Conservation (phyloP, 2,113 vertebrate genomes). For the Electrona antarctica region DNA sequence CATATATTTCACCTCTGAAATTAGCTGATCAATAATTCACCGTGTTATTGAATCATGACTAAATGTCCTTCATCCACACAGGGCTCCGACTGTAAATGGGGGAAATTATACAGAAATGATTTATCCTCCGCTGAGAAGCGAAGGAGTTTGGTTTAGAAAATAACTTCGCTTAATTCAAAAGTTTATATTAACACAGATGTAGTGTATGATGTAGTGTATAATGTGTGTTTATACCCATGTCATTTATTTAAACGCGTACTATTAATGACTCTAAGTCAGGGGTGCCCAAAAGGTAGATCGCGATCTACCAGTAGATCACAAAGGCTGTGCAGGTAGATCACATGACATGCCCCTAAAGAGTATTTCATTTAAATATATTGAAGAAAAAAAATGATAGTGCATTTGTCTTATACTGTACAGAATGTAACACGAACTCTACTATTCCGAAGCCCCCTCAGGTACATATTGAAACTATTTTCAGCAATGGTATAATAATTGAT, state of each 20-base stretch:
- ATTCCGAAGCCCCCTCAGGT: no score
- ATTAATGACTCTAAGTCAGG: no score
- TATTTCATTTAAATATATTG: no score
- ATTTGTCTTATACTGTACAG: no score
- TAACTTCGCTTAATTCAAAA: background rate
- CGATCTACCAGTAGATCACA: no score
- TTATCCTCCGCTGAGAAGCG: conserved; percentile 25
- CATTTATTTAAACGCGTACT: background rate
- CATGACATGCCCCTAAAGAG: no score
- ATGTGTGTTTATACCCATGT: conserved; percentile 1
- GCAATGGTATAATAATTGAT: no score
- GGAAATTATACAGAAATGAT: conserved; percentile 51
- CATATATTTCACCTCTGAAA: conserved; percentile 74
- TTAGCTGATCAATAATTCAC: conserved; percentile 78
- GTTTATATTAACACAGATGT: background rate
- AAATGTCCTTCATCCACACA: conserved; percentile 69
- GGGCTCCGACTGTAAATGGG: conserved; percentile 48
- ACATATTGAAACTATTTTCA: no score
- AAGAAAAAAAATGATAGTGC: no score
- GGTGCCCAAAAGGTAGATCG: no score
- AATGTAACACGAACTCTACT: no score
- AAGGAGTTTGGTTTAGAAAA: background rate
- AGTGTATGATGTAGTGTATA: background rate
- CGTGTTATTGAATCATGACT: conserved; percentile 63
- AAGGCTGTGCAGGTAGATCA: no score